phyloP scores from a whole-genome alignment of 2,113 vertebrate genomes.

The Chauna torquata region DNA sequence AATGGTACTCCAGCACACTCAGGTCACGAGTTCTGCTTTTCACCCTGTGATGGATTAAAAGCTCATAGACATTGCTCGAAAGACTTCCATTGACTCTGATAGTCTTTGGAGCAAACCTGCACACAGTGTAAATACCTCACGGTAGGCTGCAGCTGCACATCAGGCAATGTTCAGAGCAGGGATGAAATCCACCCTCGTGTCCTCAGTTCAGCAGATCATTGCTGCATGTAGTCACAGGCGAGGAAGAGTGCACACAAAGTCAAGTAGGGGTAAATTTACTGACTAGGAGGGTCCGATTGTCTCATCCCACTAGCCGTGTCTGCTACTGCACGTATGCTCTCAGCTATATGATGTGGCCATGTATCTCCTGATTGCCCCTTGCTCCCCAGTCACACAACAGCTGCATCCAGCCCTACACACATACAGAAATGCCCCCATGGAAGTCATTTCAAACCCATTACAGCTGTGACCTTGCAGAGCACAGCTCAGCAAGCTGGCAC shows the following conservation, averaged over 20 bases:
- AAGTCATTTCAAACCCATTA: neutral
- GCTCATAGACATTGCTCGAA: neutral
- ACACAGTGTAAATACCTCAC: neutral
- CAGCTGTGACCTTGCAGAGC: neutral
- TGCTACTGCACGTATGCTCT: fast-evolving
- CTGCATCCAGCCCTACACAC: neutral
- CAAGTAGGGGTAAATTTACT: neutral
- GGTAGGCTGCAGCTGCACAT: neutral
- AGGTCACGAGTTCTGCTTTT: neutral
- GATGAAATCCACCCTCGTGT: neutral
- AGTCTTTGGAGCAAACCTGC: neutral
- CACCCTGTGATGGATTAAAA: neutral
- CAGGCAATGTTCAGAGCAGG: fast-evolving
- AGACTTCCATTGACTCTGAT: neutral
- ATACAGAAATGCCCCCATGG: neutral
- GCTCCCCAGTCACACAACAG: neutral
- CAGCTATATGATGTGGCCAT: fast-evolving
- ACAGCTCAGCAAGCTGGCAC: neutral
- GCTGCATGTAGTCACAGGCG: neutral
- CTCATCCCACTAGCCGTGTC: fast-evolving
- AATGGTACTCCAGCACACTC: neutral
- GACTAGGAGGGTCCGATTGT: fast-evolving
- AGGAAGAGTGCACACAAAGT: neutral
- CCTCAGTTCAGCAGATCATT: fast-evolving
- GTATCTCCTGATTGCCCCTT: neutral